Conservation (phyloP, 2,797 vertebrate species). For the Sarcoramphus papa region DNA sequence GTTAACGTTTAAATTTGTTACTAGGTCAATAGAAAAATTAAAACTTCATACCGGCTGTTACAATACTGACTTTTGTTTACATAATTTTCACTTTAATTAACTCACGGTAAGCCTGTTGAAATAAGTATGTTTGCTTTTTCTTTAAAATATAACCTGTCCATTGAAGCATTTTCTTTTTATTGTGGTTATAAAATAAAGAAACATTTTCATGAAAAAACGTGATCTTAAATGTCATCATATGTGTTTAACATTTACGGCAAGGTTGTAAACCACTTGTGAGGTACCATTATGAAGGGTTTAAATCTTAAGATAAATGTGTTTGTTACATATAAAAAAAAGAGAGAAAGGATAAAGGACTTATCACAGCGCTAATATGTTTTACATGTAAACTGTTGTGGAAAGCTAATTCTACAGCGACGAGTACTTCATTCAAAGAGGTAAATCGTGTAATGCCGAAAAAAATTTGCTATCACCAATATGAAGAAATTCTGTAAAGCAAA, state of each 20-base stretch:
- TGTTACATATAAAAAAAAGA: neutral
- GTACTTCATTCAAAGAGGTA: neutral
- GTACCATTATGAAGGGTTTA: neutral
- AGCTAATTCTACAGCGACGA: neutral
- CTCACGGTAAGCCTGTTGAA: slow-evolving; percentile 40
- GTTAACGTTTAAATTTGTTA: slow-evolving; percentile 64
- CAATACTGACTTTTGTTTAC: slow-evolving; percentile 43
- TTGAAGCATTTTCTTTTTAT: slow-evolving; percentile 17
- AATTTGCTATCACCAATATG: neutral
- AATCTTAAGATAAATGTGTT: neutral
- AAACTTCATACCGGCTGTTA: slow-evolving; percentile 20
- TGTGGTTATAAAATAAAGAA: slow-evolving; percentile 32
- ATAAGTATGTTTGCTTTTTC: slow-evolving; percentile 46
- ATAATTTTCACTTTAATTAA: slow-evolving; percentile 52
- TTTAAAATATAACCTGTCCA: neutral
- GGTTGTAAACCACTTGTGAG: neutral
- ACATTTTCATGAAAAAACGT: neutral
- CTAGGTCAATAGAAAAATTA: slow-evolving; percentile 56
- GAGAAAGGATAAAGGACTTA: neutral
- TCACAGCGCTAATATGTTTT: neutral
- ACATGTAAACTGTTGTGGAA: neutral
- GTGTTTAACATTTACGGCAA: neutral
- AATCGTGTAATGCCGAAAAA: neutral
- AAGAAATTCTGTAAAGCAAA: neutral
- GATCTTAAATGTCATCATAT: neutral